A percentile compares a stretch with the other conserved stretches of the same genome.
Conservation (phyloP, 2,888 invertebrate species). For the Stenolophus ochropezus region DNA sequence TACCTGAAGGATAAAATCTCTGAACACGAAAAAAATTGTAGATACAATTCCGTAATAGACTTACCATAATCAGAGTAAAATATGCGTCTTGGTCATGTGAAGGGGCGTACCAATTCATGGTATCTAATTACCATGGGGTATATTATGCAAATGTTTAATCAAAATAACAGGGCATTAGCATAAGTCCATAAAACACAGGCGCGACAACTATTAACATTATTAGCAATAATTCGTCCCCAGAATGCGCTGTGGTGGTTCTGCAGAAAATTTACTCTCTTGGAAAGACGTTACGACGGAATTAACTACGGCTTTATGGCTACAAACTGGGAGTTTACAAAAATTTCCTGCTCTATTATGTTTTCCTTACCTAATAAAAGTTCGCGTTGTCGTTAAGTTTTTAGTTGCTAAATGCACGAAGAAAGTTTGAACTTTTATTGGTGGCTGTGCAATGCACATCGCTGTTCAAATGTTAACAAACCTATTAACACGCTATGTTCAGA, state of each 20-base stretch:
- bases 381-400: neutral
- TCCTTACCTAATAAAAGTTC: neutral
- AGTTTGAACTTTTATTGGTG: neutral
- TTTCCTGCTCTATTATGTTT: neutral
- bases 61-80: conserved; percentile 36
- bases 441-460: no score
- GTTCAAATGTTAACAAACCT: no score
- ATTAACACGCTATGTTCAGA: no score
- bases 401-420: neutral
- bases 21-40: neutral
- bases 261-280: neutral
- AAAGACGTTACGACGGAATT: neutral
- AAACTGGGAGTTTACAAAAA: neutral
- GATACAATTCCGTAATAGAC: conserved; percentile 6
- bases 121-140: conserved; percentile 23
- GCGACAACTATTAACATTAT: conserved; percentile 38
- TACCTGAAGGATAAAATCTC: no score
- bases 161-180: conserved; percentile 30
- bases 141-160: conserved; percentile 47
- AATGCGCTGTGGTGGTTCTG: neutral
- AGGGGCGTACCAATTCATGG: conserved; percentile 14
- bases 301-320: neutral
- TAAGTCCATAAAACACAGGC: conserved; percentile 44
- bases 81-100: conserved; percentile 35
- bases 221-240: conserved; percentile 12